Evolutionary conservation across 1,140 invertebrate species (phyloP).

Genomic region (Danaus plexippus): DNA sequence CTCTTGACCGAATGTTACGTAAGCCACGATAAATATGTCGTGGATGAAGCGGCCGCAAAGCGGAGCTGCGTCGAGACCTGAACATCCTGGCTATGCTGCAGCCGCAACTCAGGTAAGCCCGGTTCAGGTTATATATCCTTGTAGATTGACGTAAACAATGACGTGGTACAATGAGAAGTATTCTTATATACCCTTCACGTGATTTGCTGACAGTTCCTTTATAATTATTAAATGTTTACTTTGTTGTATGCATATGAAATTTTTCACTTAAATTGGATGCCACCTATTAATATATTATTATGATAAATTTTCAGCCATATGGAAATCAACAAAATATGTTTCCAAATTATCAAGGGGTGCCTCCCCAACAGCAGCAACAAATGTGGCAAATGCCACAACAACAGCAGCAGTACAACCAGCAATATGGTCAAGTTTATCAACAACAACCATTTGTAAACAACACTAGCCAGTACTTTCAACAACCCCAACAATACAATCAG

Average conservation of each 20-base stretch:
- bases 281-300: background rate
- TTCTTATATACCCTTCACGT: no score
- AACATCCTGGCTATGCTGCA: conserved; percentile 37
- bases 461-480: conserved; percentile 49
- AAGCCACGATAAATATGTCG: conserved; percentile 61
- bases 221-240: background rate
- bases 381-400: conserved; percentile 43
- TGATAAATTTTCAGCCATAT: conserved; percentile 45
- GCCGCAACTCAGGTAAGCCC: conserved; percentile 37
- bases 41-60: conserved; percentile 64
- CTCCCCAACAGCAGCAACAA: conserved; percentile 32
- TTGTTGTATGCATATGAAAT: no score
- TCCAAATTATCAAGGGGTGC: conserved; percentile 39
- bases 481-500: conserved; percentile 41
- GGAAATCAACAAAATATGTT: conserved; percentile 53
- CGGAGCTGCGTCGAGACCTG: conserved; percentile 41
- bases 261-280: no score
- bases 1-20: conserved; percentile 60
- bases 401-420: conserved; percentile 46
- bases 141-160: conserved; percentile 55
- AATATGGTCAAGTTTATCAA: conserved; percentile 52
- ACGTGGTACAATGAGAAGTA: conserved; percentile 39
- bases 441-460: conserved; percentile 41
- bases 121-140: conserved; percentile 36
- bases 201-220: background rate